A percentile compares a stretch with the other conserved stretches of the same genome.
Evolutionary conservation across 2,113 vertebrate species (phyloP).

Genomic region (Mesembrinibis cayennensis): DNA sequence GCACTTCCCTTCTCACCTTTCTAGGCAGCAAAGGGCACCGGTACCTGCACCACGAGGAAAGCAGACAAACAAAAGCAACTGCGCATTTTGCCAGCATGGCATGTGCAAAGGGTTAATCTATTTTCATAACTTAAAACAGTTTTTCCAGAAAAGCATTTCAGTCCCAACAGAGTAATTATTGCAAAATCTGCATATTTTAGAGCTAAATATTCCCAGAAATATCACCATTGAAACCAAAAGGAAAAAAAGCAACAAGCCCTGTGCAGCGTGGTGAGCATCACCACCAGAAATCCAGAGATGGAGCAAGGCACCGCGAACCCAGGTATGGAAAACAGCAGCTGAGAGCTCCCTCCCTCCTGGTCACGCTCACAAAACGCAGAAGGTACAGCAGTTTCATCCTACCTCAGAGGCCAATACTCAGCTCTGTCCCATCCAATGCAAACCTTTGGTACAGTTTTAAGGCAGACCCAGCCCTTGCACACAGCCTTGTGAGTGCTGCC

Average conservation of each 20-base stretch:
- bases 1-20: not conserved
- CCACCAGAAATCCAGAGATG: too few species aligned
- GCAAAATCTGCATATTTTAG: constrained; percentile 40
- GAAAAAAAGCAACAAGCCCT: not conserved
- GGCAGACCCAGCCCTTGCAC: not conserved
- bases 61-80: not conserved
- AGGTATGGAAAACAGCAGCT: rapidly evolving
- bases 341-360: not conserved
- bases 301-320: not conserved
- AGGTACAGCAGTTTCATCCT: not conserved
- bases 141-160: not conserved
- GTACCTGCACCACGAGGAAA: not conserved
- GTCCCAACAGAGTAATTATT: constrained; percentile 10
- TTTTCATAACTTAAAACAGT: not conserved
- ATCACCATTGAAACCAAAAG: not conserved
- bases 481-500: rapidly evolving
- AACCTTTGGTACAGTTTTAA: too few species aligned
- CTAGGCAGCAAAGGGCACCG: not conserved
- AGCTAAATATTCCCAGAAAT: constrained; percentile 48
- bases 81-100: not conserved
- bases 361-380: rapidly evolving
- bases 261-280: not conserved
- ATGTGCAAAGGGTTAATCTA: not conserved
- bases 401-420: not conserved
- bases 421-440: not conserved